phyloP scores from a whole-genome alignment of 2,888 invertebrate genomes.

The Cremastinae sp. region DNA sequence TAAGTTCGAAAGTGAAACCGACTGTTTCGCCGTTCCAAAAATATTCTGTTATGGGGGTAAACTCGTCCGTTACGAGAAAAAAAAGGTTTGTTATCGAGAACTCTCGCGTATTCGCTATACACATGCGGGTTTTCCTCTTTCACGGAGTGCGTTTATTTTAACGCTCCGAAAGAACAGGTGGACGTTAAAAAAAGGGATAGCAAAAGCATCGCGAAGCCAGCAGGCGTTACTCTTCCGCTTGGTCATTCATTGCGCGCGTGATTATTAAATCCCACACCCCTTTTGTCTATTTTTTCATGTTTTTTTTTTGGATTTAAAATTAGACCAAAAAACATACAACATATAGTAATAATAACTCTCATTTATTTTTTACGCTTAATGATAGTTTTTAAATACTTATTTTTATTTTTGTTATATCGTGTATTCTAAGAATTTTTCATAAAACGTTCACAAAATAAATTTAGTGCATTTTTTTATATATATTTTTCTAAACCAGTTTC shows the following conservation, averaged over 20 bases:
- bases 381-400: too few relatives aligned
- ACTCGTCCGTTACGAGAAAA: conserved; percentile 75
- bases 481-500: too few relatives aligned
- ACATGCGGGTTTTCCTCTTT: conserved; percentile 55
- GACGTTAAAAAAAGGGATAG: conserved; percentile 56
- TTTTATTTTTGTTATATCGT: too few relatives aligned
- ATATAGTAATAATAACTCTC: too few relatives aligned
- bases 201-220: conserved; percentile 60
- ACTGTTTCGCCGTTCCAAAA: conserved; percentile 48
- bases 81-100: conserved; percentile 4
- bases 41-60: conserved; percentile 71
- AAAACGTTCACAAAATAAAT: too few relatives aligned
- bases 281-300: conserved; percentile 5
- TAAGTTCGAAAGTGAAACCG: not conserved
- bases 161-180: conserved; percentile 71
- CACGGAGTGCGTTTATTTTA: conserved; percentile 24
- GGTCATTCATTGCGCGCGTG: conserved; percentile 50
- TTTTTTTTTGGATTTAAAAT: conserved; percentile 2
- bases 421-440: too few relatives aligned
- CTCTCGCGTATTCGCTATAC: conserved; percentile 3
- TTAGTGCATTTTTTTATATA: too few relatives aligned
- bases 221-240: conserved; percentile 56
- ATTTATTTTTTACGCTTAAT: too few relatives aligned
- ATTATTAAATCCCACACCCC: conserved; percentile 34
- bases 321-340: too few relatives aligned